A percentile compares a stretch with the other conserved stretches of the same genome.
phyloP scores from a whole-genome alignment of 2,113 vertebrate species.

The Suncus etruscus region DNA sequence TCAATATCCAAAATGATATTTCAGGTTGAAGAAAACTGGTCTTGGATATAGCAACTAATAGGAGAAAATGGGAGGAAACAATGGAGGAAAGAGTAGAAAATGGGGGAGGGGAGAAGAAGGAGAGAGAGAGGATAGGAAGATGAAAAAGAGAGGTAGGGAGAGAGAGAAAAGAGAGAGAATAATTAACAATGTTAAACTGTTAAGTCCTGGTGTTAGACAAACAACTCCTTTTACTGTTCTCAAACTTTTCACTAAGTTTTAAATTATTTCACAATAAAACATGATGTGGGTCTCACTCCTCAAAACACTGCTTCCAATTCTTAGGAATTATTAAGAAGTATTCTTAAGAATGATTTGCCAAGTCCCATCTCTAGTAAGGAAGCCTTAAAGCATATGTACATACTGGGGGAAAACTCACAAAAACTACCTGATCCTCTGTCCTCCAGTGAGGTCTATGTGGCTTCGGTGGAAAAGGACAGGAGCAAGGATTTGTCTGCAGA shows the following conservation, averaged over 20 bases:
- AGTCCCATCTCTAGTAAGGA: too few relatives aligned
- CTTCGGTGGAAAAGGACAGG: not conserved
- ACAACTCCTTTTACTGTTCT: not conserved
- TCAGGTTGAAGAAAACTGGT: not conserved
- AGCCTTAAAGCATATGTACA: too few relatives aligned
- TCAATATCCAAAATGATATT: not conserved
- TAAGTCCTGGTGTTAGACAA: not conserved
- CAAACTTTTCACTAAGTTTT: not conserved
- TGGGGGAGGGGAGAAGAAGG: not conserved
- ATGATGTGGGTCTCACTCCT: too few relatives aligned
- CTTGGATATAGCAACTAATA: not conserved
- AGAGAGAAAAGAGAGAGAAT: not conserved
- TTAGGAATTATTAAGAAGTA: too few relatives aligned
- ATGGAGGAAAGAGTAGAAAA: too few relatives aligned
- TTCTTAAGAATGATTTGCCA: too few relatives aligned
- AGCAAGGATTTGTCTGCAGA: not conserved
- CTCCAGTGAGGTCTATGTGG: not conserved
- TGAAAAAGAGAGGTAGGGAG: not conserved
- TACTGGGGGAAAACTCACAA: not conserved
- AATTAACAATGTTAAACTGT: not conserved
- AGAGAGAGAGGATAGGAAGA: too few relatives aligned
- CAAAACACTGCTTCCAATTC: too few relatives aligned
- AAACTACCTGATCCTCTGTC: not conserved
- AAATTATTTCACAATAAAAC: slow-evolving; percentile 38
- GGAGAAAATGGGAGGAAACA: not conserved